phyloP scores from a whole-genome alignment of 2,113 vertebrate species.

The Mystacornis crossleyi region DNA sequence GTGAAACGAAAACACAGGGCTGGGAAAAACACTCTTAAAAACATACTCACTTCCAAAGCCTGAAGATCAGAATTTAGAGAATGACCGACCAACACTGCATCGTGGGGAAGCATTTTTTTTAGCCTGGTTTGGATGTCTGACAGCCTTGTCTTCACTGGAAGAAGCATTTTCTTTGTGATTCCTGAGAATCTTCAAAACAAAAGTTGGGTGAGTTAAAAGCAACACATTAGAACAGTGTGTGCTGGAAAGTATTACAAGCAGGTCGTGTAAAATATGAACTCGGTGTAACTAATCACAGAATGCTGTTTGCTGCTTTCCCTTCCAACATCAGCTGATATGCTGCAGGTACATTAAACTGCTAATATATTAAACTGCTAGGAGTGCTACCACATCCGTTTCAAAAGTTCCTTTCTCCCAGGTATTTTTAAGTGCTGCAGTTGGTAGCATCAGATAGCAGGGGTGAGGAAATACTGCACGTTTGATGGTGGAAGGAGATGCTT shows the following conservation, averaged over 20 bases:
- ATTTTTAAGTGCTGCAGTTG: not conserved
- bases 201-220: not conserved
- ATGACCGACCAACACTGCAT: conserved; percentile 92
- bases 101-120: conserved; percentile 76
- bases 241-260: not conserved
- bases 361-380: not conserved
- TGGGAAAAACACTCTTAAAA: not conserved
- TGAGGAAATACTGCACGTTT: not conserved
- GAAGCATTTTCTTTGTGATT: conserved; percentile 82
- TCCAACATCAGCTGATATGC: not conserved
- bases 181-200: conserved; percentile 84
- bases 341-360: not conserved
- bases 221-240: not conserved
- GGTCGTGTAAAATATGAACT: not conserved
- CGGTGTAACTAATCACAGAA: not conserved
- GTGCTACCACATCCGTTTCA: not conserved
- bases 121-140: conserved; percentile 80
- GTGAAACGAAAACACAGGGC: not conserved
- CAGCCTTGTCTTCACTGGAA: conserved; percentile 80
- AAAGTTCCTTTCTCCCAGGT: not conserved
- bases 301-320: not conserved
- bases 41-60: conserved; percentile 82
- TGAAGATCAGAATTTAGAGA: conserved; percentile 84
- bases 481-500: not conserved
- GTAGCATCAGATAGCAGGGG: not conserved